These are phyloP conservation scores for Byasa hedistus DNA, from an alignment of 2,888 invertebrate species.

Conservation along the genomic window DNA sequence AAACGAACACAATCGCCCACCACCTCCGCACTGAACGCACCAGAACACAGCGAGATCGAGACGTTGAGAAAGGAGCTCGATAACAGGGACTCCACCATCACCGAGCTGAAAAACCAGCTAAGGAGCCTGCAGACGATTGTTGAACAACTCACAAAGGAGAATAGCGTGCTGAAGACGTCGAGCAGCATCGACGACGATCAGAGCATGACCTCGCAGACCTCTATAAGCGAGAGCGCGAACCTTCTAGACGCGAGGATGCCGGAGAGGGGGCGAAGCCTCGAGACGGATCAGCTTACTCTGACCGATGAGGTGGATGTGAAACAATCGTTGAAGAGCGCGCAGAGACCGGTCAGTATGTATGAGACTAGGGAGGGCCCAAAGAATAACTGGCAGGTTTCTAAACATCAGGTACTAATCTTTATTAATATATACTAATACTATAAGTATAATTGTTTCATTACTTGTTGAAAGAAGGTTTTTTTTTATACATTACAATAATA, in stretches of 20 bases:
- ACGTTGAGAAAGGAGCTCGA: conserved; percentile 78
- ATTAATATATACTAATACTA: conserved; percentile 60
- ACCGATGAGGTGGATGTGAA: conserved; percentile 77
- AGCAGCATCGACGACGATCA: conserved; percentile 71
- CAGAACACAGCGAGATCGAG: conserved; percentile 55
- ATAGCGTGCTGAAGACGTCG: conserved; percentile 84
- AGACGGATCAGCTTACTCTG: conserved; percentile 61
- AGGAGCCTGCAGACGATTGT: conserved; percentile 83
- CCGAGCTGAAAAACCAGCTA: conserved; percentile 82
- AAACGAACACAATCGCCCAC: conserved; percentile 47
- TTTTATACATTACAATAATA: not conserved
- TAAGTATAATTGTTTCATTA: conserved; percentile 14
- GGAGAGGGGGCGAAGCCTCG: conserved; percentile 69
- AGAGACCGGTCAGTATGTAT: conserved; percentile 93
- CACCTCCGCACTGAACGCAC: conserved; percentile 29
- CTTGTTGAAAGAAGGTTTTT: not conserved
- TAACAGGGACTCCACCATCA: conserved; percentile 83
- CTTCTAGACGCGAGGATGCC: conserved; percentile 47
- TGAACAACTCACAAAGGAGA: conserved; percentile 88
- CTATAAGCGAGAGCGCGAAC: conserved; percentile 58
- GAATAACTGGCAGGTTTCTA: conserved; percentile 81
- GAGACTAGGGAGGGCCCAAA: conserved; percentile 87
- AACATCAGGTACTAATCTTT: conserved; percentile 78
- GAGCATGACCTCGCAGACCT: conserved; percentile 64
- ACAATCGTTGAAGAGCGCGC: conserved; percentile 65